These are phyloP conservation scores for Syngnathus scovelli DNA, from an alignment of 2,113 vertebrate genomes.

Conservation along the genomic window DNA sequence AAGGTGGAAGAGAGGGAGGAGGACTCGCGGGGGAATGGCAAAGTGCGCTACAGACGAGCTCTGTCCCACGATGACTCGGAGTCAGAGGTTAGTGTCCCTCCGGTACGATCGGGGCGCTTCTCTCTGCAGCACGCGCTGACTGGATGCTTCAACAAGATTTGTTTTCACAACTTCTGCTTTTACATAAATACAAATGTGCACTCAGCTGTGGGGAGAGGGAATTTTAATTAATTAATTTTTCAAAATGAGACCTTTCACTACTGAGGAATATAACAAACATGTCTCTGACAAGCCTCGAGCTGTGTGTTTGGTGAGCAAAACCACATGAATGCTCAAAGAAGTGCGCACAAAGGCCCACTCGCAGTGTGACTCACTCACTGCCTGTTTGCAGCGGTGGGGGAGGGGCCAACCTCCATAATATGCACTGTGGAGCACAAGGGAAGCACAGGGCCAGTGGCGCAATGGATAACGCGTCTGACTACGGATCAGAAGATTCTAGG, in stretches of 20 bases:
- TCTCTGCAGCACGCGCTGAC: not conserved
- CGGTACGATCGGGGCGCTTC: not conserved
- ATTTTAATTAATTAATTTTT: too few relatives aligned
- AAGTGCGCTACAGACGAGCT: conserved; percentile 91
- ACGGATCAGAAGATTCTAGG: conserved; percentile 87
- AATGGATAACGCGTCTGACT: conserved; percentile 73
- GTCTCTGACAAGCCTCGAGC: not conserved
- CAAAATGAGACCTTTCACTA: not conserved
- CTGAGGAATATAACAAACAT: not conserved
- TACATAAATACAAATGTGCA: too few relatives aligned
- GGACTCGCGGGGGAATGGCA: conserved; percentile 84
- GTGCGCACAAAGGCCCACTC: conserved; percentile 5
- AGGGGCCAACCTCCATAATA: too few relatives aligned
- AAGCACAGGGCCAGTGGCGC: conserved; percentile 31
- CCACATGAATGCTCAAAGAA: not conserved
- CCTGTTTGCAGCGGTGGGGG: not conserved
- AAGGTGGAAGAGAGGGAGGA: conserved; percentile 92
- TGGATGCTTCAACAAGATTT: too few relatives aligned
- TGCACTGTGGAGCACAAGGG: too few relatives aligned
- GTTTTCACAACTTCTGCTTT: too few relatives aligned
- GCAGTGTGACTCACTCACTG: not conserved
- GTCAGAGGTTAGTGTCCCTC: conserved; percentile 79
- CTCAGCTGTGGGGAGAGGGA: too few relatives aligned
- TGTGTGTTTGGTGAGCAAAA: not conserved
- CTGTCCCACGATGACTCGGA: conserved; percentile 95